These are phyloP conservation scores for Mormyrops attenuatus DNA, from an alignment of 2,797 vertebrate species.

Conservation along the genomic window DNA sequence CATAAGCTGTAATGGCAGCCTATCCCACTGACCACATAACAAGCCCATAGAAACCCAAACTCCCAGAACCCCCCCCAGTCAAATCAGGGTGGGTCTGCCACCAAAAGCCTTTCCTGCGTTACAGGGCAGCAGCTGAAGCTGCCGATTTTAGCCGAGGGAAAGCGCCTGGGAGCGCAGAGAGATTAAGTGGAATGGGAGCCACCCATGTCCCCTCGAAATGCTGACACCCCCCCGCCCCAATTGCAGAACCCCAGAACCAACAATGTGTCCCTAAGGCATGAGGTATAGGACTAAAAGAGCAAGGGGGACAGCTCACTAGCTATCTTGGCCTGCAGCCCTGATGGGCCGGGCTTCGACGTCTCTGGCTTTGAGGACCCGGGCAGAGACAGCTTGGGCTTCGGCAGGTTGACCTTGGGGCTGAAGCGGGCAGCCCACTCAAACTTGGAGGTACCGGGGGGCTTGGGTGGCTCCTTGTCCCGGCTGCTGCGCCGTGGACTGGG, in stretches of 20 bases:
- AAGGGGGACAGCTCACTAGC: conserved; percentile 80
- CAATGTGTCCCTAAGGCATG: neutral
- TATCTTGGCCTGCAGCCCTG: conserved; percentile 98
- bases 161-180: conserved; percentile 27
- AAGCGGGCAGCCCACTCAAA: conserved; percentile 99
- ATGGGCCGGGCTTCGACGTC: conserved; percentile 97
- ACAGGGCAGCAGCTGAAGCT: conserved; percentile 36
- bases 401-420: conserved; percentile 97
- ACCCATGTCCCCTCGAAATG: conserved; percentile 15
- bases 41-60: neutral
- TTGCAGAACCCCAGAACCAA: conserved; percentile 12
- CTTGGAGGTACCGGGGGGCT: conserved; percentile 90
- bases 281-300: neutral
- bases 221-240: conserved; percentile 32
- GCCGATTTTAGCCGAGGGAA: conserved; percentile 37
- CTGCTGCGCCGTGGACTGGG: conserved; percentile 95
- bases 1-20: neutral
- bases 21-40: neutral
- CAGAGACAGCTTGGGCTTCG: conserved; percentile 98
- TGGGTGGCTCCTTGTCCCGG: conserved; percentile 87
- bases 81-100: neutral
- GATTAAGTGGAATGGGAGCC: conserved; percentile 51
- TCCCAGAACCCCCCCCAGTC: neutral
- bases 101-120: conserved; percentile 26
- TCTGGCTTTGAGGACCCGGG: conserved; percentile 98